Base-by-base conservation (phyloP, 2,888 invertebrate species). In the Dromius quadrimaculatus region DNA sequence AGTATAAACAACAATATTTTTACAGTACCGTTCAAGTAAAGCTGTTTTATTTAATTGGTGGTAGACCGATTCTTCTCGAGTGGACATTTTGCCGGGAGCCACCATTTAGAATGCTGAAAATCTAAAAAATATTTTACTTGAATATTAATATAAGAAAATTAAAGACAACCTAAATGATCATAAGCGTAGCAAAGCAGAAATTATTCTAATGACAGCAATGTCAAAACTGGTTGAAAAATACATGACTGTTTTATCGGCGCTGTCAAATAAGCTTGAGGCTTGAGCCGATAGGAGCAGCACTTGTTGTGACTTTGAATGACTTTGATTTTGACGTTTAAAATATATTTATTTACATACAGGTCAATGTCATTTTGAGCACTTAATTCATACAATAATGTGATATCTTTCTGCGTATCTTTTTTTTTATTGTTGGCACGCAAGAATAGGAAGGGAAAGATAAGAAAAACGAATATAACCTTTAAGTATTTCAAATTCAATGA, bases 21-120 rank as follows among this genome's bases (percentile, higher is more conserved):
- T 28, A 8, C 28, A 5, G 11, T 54, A 70, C 70, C 70, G 19
- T 50, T 70, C 70, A 4, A 70, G 22, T 13, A 70, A 38, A 5
- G 70, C 70, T 36, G 70, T 70, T 70, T 70, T 70, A 50, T 70
- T 70, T 43, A 70, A 38, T 34, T 70, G 70, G 38, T 70, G 70
- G 17, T 70, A 70, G 11, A 70, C 62, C 22, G 70, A 70, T 62
- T 70, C 70, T 62, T 70, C 62, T 22, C 50, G 36, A 15, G 32
- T 50, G 9, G 47, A 36, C 70, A 70, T 70, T 32, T 70, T 70
- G 15, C 45, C 43, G 34, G 47, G 62, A 28, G 70, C 32, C 61
- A 61, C 70, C 70, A 70, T 70, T 68, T 28, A 54, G 50, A 54
- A 13, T 5, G 11, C 28, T 28, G 15, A 59, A 59, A 15, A 59